These are phyloP conservation scores for Phyllotreta cruciferae DNA, from an alignment of 2,888 invertebrate species.

Conservation along the genomic window DNA sequence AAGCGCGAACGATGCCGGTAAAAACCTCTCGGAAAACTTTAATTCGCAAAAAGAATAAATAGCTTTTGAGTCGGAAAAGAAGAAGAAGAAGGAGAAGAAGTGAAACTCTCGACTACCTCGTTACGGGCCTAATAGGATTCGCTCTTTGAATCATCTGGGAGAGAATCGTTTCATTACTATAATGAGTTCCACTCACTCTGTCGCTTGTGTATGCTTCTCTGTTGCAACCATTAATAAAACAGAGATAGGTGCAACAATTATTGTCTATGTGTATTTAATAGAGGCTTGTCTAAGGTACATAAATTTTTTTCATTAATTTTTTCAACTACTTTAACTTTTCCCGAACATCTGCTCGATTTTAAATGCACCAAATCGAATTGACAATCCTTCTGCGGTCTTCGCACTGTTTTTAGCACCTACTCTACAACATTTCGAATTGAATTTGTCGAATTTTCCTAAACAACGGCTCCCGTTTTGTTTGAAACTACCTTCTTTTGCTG, in stretches of 20 bases:
- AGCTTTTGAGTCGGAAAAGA: slow-evolving; percentile 32
- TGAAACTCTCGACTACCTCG: slow-evolving; percentile 46
- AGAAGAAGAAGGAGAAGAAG: slow-evolving; percentile 32
- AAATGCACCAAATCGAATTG: too few species aligned
- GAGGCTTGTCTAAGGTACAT: not conserved
- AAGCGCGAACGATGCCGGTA: slow-evolving; percentile 22
- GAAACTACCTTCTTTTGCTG: slow-evolving; percentile 9
- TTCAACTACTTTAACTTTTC: not conserved
- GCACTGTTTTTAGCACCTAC: too few species aligned
- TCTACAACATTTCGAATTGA: not conserved
- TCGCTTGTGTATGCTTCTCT: slow-evolving; percentile 53
- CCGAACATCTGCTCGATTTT: not conserved
- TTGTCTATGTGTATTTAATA: not conserved
- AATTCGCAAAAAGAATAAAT: slow-evolving; percentile 40
- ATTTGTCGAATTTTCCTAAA: not conserved
- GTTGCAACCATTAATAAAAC: slow-evolving; percentile 51
- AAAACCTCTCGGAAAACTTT: slow-evolving; percentile 37
- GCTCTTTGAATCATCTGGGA: slow-evolving; percentile 51
- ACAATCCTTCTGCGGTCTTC: too few species aligned
- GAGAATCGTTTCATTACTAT: slow-evolving; percentile 56
- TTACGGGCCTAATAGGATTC: slow-evolving; percentile 54
- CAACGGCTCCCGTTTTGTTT: slow-evolving; percentile 3
- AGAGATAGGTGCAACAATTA: slow-evolving; percentile 40
- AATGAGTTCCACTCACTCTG: slow-evolving; percentile 49
- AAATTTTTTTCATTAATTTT: not conserved